These are phyloP conservation scores for Mirounga angustirostris DNA, from an alignment of 2,113 vertebrate genomes.

Conservation along the genomic window DNA sequence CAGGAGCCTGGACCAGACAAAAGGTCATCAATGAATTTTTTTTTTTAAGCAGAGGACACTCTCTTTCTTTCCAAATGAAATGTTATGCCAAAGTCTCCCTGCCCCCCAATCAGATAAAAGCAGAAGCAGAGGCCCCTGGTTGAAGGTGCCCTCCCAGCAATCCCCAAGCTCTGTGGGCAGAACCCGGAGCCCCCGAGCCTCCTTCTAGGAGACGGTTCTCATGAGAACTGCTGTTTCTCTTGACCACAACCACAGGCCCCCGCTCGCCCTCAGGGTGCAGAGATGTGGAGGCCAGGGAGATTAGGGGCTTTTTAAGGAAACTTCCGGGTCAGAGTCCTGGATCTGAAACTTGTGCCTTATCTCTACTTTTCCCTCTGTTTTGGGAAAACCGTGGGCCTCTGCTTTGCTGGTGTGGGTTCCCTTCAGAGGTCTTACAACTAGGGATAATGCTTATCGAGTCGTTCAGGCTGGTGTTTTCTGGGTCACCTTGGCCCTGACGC, in stretches of 20 bases:
- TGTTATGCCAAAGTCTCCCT: neutral
- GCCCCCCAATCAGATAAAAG: neutral
- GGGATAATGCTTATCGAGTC: neutral
- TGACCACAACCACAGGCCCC: neutral
- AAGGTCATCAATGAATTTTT: neutral
- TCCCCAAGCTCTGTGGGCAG: neutral
- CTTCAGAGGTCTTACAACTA: neutral
- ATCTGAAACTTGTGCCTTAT: neutral
- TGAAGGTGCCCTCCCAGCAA: neutral
- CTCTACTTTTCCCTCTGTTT: neutral
- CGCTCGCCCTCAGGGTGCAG: rapidly evolving
- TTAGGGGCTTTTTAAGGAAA: conserved; percentile 32
- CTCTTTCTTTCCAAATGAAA: neutral
- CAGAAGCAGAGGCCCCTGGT: neutral
- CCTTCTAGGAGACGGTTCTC: neutral
- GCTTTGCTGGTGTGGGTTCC: neutral
- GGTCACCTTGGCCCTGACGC: neutral
- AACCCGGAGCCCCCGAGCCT: neutral
- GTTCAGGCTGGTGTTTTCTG: neutral
- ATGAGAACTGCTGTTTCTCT: neutral
- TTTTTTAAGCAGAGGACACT: neutral
- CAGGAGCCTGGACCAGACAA: neutral
- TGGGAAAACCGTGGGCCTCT: neutral
- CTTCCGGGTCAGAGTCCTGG: neutral
- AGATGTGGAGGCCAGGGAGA: neutral